Evolutionary conservation across 2,888 invertebrate species (phyloP), one percentile per base, ranked within the genome.

Genomic region (Coenonympha arcania): DNA sequence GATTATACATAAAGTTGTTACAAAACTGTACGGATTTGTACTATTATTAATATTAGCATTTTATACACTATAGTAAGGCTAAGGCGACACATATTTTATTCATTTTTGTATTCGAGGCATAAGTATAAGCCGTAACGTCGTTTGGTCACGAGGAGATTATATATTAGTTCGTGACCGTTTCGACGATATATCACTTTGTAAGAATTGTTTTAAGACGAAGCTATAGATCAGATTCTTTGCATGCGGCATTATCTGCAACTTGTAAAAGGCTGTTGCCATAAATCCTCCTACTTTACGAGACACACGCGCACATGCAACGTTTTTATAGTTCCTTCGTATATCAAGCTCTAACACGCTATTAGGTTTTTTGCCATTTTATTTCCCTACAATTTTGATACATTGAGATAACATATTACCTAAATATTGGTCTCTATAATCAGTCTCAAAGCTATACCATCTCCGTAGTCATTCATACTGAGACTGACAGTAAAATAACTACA

Each of bases 311-410:
- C 43, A 34, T 34, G 22, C 34, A 44, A 44, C 44, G 34, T 34
- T 44, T 34, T 44, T 34, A 44, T 34, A n/a, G n/a, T 33, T 24
- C 24, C 33, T 44, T 16, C 44, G 44, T 44, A 44, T 44, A 44
- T 44, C 44, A 44, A 34, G 34, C 34, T 22, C 24, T 33, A 44
- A 44, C 44, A 44, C 34, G 34, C 44, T 44, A 44, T 44, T 20
- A 34, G 24, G 44, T 26, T 24, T n/a, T 44, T 16, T 44, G 15
- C n/a, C 44, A 11, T 30, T n/a, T 41, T 30, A 30, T 19, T 30
- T 30, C 28, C 4, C 41, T 28, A 30, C 11, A 9, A 30, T 41
- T 30, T 16, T 11, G 11, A 41, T 11, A 19, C 30, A 11, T 19
- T 19, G 28, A 6, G 28, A 41, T 18, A 30, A 11, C n/a, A 6